These are phyloP conservation scores for Adelognathus sp. DNA, from an alignment of 2,888 invertebrate genomes.

Conservation along the genomic window DNA sequence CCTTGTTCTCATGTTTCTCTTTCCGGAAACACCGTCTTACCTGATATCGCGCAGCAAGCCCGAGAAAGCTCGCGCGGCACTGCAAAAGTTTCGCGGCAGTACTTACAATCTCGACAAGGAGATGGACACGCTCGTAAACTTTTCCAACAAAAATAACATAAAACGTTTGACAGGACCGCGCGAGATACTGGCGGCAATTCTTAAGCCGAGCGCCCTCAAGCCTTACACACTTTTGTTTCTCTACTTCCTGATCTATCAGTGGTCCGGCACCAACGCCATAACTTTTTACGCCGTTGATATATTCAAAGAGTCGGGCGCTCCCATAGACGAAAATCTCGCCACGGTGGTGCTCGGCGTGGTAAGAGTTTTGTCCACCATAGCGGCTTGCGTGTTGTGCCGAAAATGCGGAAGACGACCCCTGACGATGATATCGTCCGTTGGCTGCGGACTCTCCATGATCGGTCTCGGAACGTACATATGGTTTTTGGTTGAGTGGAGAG, in stretches of 20 bases:
- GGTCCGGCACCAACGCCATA: conserved; percentile 87
- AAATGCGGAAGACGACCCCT: conserved; percentile 85
- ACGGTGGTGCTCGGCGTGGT: conserved; percentile 85
- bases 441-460: conserved; percentile 86
- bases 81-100: conserved; percentile 84
- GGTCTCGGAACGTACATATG: conserved; percentile 85
- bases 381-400: conserved; percentile 85
- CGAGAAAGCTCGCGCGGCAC: conserved; percentile 84
- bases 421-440: conserved; percentile 85
- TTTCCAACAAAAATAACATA: conserved; percentile 85
- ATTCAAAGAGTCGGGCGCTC: conserved; percentile 84
- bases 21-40: conserved; percentile 89
- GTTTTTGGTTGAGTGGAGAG: conserved; percentile 82
- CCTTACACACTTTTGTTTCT: conserved; percentile 85
- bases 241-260: conserved; percentile 88
- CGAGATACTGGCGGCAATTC: conserved; percentile 83
- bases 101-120: conserved; percentile 85
- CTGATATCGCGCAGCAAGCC: conserved; percentile 85
- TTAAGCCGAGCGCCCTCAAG: conserved; percentile 85
- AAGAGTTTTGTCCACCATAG: conserved; percentile 85
- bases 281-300: conserved; percentile 88
- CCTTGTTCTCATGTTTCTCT: conserved; percentile 84
- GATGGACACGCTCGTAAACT: conserved; percentile 84
- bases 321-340: conserved; percentile 83
- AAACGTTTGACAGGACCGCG: conserved; percentile 82